A percentile compares a stretch with the other conserved stretches of the same genome.
phyloP scores from a whole-genome alignment of 2,113 vertebrate genomes.

The Anarrhichthys ocellatus region DNA sequence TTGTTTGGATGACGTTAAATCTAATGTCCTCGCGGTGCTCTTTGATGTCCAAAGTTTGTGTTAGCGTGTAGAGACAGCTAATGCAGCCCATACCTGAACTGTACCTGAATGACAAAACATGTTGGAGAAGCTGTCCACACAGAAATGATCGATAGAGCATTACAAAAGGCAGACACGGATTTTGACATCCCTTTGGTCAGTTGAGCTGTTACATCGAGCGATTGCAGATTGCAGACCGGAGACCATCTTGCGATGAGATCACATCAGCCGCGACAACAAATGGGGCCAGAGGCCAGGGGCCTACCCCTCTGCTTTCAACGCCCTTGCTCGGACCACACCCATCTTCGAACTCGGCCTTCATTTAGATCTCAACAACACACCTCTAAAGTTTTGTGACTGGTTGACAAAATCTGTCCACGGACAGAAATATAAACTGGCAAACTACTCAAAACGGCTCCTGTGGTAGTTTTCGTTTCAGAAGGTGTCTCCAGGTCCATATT shows the following conservation, averaged over 20 bases:
- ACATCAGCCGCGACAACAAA: neutral
- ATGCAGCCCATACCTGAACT: conserved; percentile 71
- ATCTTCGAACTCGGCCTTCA: neutral
- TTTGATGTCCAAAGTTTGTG: conserved; percentile 69
- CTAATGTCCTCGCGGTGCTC: conserved; percentile 36
- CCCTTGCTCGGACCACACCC: neutral
- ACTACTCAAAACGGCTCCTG: neutral
- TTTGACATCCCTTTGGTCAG: neutral
- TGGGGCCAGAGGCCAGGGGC: neutral
- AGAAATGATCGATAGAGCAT: conserved; percentile 39
- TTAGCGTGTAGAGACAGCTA: conserved; percentile 48
- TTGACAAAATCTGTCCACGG: neutral
- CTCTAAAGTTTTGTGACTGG: neutral
- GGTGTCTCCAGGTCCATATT: neutral
- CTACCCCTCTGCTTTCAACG: neutral
- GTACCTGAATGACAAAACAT: conserved; percentile 62
- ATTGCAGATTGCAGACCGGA: neutral
- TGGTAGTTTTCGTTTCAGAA: neutral
- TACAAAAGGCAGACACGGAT: conserved; percentile 13
- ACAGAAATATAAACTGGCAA: neutral
- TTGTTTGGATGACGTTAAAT: conserved; percentile 61
- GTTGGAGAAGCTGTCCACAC: conserved; percentile 30
- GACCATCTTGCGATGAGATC: neutral
- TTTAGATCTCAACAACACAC: neutral
- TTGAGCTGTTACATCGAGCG: neutral